phyloP scores from a whole-genome alignment of 2,888 invertebrate species.

The Dioctria rufipes region DNA sequence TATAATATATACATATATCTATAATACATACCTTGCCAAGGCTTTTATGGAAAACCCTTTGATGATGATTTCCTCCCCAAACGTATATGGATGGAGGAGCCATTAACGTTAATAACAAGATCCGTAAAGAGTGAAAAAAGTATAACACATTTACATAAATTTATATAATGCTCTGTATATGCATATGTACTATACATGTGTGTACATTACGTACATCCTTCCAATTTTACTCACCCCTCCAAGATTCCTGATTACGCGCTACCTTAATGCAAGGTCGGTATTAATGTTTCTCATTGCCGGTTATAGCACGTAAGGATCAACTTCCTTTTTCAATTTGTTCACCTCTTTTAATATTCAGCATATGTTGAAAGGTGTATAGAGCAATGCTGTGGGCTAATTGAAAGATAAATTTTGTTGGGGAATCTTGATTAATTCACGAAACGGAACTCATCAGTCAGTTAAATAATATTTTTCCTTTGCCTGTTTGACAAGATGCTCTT shows the following conservation, averaged over 20 bases:
- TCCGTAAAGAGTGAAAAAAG: constrained; percentile 52
- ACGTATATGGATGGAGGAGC: constrained; percentile 40
- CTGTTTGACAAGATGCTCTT: constrained; percentile 4
- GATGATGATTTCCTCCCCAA: constrained; percentile 48
- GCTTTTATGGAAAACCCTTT: constrained; percentile 55
- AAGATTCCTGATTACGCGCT: constrained; percentile 40
- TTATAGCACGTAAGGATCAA: constrained; percentile 57
- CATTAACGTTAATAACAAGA: constrained; percentile 59
- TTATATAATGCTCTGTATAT: no score
- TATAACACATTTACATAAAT: constrained; percentile 16
- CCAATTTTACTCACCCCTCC: background rate
- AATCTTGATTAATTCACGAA: constrained; percentile 47
- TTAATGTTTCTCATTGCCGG: constrained; percentile 53
- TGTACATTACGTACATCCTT: constrained; percentile 3
- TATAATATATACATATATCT: no score
- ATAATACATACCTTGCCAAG: constrained; percentile 28
- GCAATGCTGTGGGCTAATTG: constrained; percentile 54
- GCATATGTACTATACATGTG: background rate
- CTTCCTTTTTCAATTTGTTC: constrained; percentile 56
- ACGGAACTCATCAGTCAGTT: constrained; percentile 39
- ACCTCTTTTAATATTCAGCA: constrained; percentile 57
- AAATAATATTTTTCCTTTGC: constrained; percentile 31
- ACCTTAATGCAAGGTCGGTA: constrained; percentile 52
- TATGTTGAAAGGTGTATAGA: constrained; percentile 26
- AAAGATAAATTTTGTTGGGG: constrained; percentile 56